Conservation (phyloP, 2,113 vertebrate genomes). For the Brienomyrus brachyistius region DNA sequence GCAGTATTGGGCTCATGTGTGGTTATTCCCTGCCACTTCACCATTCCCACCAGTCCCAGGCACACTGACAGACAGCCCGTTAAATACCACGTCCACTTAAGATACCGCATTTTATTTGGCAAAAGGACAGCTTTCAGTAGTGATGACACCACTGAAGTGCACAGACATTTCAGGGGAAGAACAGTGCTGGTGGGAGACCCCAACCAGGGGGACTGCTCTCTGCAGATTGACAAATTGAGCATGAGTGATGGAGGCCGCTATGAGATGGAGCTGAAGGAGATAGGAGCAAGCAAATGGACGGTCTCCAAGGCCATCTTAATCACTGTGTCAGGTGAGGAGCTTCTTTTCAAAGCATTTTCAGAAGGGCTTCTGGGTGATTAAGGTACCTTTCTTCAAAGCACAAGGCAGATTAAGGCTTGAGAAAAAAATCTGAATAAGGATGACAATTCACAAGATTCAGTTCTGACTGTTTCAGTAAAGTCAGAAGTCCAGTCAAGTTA, state of each 20-base stretch:
- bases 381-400: background rate
- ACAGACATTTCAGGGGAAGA: constrained; percentile 47
- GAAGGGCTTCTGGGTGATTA: background rate
- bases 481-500: background rate
- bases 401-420: background rate
- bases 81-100: constrained; percentile 44
- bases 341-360: background rate
- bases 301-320: constrained; percentile 35
- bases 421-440: background rate
- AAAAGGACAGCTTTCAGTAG: constrained; percentile 21
- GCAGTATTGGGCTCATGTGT: constrained; percentile 59
- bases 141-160: constrained; percentile 31
- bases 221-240: constrained; percentile 49
- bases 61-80: constrained; percentile 18
- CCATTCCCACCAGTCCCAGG: constrained; percentile 18
- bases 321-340: constrained; percentile 46
- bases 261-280: constrained; percentile 49
- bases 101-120: constrained; percentile 13
- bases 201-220: constrained; percentile 57
- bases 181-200: constrained; percentile 43
- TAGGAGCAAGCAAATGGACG: constrained; percentile 41
- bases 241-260: constrained; percentile 42
- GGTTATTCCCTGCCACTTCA: constrained; percentile 64
- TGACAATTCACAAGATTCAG: background rate
- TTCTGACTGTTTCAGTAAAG: background rate